Conservation (phyloP, 2,113 vertebrate species). For the Nycticorax nycticorax region DNA sequence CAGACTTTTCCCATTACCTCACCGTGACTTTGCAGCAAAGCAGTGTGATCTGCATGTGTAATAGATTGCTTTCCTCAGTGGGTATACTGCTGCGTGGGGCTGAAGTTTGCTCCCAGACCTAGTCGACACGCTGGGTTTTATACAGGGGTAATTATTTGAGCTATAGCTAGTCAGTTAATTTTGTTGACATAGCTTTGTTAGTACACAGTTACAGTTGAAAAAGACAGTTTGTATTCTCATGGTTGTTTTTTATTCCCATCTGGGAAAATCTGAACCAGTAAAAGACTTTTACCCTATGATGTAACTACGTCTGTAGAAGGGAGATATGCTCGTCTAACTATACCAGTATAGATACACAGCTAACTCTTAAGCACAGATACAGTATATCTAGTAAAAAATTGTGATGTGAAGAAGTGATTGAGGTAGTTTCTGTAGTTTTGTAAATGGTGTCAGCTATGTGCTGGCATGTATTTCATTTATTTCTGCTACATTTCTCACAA, state of each 20-base stretch:
- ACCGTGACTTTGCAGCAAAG: neutral
- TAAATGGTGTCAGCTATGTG: neutral
- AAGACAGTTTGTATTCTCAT: neutral
- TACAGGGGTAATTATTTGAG: neutral
- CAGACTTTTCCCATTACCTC: neutral
- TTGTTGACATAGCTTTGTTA: neutral
- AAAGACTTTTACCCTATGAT: neutral
- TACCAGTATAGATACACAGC: neutral
- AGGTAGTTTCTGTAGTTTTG: neutral
- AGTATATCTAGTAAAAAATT: neutral
- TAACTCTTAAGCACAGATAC: neutral
- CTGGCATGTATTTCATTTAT: rapidly evolving
- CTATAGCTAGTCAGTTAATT: neutral
- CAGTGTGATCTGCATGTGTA: neutral
- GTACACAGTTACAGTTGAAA: neutral
- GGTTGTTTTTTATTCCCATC: neutral
- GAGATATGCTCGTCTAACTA: rapidly evolving
- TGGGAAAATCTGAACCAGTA: neutral
- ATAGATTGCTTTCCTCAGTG: neutral
- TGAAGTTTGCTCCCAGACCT: neutral
- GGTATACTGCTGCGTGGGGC: neutral
- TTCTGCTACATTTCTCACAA: neutral
- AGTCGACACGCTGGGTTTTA: neutral
- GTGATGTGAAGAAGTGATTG: neutral
- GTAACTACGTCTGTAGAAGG: neutral